These are phyloP conservation scores for Fulmarus glacialis DNA, from an alignment of 2,113 vertebrate genomes.

Conservation along the genomic window DNA sequence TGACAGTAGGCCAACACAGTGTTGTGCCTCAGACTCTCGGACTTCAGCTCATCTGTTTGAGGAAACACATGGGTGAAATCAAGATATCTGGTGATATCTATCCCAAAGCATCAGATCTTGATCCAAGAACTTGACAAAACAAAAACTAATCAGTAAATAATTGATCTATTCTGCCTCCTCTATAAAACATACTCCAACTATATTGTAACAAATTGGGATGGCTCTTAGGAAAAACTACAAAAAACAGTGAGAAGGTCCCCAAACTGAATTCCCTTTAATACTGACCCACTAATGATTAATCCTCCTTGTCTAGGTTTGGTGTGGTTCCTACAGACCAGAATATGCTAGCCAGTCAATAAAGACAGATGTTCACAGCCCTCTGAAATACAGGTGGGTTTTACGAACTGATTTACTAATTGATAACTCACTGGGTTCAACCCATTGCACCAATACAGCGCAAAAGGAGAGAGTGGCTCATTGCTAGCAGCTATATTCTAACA, in stretches of 20 bases:
- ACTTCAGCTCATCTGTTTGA: not conserved
- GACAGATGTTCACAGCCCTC: conserved; percentile 93
- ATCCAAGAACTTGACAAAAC: not conserved
- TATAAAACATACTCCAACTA: not conserved
- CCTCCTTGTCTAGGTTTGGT: conserved; percentile 83
- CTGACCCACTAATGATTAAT: not conserved
- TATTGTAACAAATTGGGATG: not conserved
- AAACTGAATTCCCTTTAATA: not conserved
- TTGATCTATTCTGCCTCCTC: not conserved
- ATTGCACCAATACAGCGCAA: rapidly evolving
- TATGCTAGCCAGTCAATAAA: conserved; percentile 94
- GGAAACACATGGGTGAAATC: not conserved
- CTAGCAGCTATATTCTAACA: not conserved
- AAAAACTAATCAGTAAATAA: not conserved
- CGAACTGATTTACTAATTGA: not conserved
- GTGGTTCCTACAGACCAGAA: conserved; percentile 93
- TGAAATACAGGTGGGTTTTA: conserved; percentile 89
- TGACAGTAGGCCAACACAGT: not conserved
- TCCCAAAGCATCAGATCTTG: not conserved
- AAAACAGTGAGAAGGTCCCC: not conserved
- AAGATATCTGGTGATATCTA: not conserved
- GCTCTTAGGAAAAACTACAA: not conserved
- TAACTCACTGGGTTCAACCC: not conserved
- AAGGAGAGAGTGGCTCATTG: not conserved
- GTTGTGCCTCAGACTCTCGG: not conserved